Evolutionary conservation across 2,797 vertebrate genomes (phyloP).

Genomic region (Orestias chungarensis): DNA sequence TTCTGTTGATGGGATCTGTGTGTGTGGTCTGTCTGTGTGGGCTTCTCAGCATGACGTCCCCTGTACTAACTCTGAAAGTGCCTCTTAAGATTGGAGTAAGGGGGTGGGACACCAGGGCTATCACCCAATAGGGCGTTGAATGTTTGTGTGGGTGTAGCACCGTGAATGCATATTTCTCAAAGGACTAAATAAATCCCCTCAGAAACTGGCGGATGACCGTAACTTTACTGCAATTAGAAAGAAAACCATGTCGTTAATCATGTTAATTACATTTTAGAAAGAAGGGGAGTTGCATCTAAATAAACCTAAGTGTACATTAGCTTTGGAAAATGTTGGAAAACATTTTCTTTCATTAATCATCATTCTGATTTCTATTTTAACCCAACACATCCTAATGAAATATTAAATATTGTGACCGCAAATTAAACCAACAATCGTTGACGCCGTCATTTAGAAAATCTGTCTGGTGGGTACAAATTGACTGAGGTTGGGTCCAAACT

Average conservation of each 20-base stretch:
- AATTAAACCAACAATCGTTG: background rate
- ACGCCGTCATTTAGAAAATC: background rate
- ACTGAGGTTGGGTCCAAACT: background rate
- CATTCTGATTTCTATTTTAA: background rate
- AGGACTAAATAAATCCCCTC: slow-evolving; percentile 19
- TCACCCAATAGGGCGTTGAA: slow-evolving; percentile 29
- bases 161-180: slow-evolving; percentile 11
- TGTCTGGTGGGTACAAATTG: background rate
- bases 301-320: background rate
- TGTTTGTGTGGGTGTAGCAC: slow-evolving; percentile 26
- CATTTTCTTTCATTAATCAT: background rate
- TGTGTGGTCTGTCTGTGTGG: slow-evolving; percentile 69
- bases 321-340: background rate
- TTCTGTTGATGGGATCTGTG: slow-evolving; percentile 50
- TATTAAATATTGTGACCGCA: too few relatives aligned
- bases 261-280: slow-evolving; percentile 6
- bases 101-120: slow-evolving; percentile 18
- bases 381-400: background rate
- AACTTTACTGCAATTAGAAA: background rate
- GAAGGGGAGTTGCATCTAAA: background rate
- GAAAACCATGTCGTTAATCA: background rate
- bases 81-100: slow-evolving; percentile 43
- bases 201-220: background rate
- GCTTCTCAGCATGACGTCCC: slow-evolving; percentile 60
- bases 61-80: slow-evolving; percentile 62